Percentiles rank a stretch among this genome's conserved stretches.
phyloP scores from a whole-genome alignment of 2,888 invertebrate genomes.

The Ormyrus pomaceus region DNA sequence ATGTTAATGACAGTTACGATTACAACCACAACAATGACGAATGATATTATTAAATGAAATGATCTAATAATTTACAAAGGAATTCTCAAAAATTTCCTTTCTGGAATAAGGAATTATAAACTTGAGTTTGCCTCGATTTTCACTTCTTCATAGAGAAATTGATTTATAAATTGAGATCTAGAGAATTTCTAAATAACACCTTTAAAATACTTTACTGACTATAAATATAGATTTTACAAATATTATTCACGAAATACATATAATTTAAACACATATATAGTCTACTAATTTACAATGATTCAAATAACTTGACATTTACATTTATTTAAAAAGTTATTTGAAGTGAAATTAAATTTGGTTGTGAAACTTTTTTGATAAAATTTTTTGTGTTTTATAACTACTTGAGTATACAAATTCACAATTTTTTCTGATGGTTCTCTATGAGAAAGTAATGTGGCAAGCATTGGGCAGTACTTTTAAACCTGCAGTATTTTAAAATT shows the following conservation, averaged over 20 bases:
- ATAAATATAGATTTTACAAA: conserved; percentile 10
- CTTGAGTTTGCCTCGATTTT: conserved; percentile 42
- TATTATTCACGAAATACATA: conserved; percentile 31
- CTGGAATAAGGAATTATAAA: conserved; percentile 28
- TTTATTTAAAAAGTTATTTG: no score
- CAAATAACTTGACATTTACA: conserved; percentile 22
- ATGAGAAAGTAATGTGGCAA: conserved; percentile 53
- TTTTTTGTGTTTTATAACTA: conserved; percentile 32
- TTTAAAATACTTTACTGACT: conserved; percentile 8
- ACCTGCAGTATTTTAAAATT: conserved; percentile 33
- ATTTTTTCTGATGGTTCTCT: conserved; percentile 41
- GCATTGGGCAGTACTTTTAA: conserved; percentile 42
- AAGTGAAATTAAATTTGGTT: conserved; percentile 10
- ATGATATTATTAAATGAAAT: conserved; percentile 49
- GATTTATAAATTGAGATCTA: conserved; percentile 17
- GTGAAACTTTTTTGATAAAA: conserved; percentile 28
- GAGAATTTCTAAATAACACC: neutral
- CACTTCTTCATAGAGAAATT: conserved; percentile 53
- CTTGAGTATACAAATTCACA: conserved; percentile 3
- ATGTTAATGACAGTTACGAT: conserved; percentile 50
- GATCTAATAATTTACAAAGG: conserved; percentile 52
- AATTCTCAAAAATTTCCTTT: conserved; percentile 30
- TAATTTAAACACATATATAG: conserved; percentile 26
- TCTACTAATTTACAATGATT: conserved; percentile 28
- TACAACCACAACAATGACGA: conserved; percentile 53